phyloP scores from a whole-genome alignment of 2,888 invertebrate species.

The Epirrita christyi region DNA sequence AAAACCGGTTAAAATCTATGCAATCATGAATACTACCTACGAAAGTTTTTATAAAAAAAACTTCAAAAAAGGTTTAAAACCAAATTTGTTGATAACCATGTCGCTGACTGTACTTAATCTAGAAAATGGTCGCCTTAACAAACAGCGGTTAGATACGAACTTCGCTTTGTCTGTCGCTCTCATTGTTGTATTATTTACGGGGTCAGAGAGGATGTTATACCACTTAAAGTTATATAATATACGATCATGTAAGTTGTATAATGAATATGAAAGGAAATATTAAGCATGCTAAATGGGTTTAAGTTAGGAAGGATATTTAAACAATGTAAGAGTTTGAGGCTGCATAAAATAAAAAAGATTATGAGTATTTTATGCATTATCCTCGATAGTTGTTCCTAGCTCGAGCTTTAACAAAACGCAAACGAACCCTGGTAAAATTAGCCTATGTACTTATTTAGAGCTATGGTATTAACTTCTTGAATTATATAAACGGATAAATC shows the following conservation, averaged over 20 bases:
- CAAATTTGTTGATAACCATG: neutral
- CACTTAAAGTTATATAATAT: constrained; percentile 35
- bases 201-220: constrained; percentile 26
- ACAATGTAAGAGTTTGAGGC: neutral
- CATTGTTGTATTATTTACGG: constrained; percentile 42
- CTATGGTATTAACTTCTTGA: too few species aligned
- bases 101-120: constrained; percentile 30
- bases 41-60: too few species aligned
- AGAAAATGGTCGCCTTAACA: constrained; percentile 37
- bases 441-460: too few species aligned
- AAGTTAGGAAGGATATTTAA: neutral
- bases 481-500: too few species aligned
- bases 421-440: too few species aligned
- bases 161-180: constrained; percentile 36
- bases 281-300: constrained; percentile 8
- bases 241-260: constrained; percentile 16
- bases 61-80: neutral
- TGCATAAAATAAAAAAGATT: too few species aligned
- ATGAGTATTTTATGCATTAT: too few species aligned
- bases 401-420: too few species aligned
- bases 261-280: constrained; percentile 24
- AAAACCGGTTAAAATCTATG: too few species aligned
- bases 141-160: constrained; percentile 31
- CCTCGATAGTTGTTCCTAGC: too few species aligned
- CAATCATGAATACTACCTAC: too few species aligned